Percentiles rank a stretch among this genome's conserved stretches.
These are phyloP conservation scores for Strigamia transsilvanica DNA, from an alignment of 2,888 invertebrate species.

Conservation along the genomic window DNA sequence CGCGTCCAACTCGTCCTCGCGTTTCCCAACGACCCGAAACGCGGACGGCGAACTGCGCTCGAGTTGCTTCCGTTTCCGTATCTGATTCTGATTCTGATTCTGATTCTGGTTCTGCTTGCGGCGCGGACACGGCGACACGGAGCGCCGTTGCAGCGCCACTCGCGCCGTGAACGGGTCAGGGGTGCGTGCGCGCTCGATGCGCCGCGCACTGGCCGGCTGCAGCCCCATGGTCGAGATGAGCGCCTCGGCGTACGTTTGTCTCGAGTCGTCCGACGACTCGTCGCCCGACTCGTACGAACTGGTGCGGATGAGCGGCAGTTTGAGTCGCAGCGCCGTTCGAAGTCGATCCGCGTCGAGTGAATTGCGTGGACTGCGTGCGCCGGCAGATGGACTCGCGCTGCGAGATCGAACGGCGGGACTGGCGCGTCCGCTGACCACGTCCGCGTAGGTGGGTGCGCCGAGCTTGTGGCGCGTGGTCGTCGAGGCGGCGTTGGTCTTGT, in stretches of 20 bases:
- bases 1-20: neutral
- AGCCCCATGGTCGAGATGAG: constrained; percentile 50
- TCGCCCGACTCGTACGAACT: constrained; percentile 26
- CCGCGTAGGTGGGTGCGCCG: constrained; percentile 72
- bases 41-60: neutral
- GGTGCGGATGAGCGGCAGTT: neutral
- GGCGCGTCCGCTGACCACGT: constrained; percentile 74
- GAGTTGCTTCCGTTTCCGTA: no score
- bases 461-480: no score
- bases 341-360: neutral
- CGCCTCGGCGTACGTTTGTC: constrained; percentile 48
- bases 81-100: no score
- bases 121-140: constrained; percentile 20
- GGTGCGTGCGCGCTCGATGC: neutral
- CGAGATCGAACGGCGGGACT: constrained; percentile 60
- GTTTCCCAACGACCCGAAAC: neutral
- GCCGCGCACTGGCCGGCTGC: constrained; percentile 15
- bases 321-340: neutral
- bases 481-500: neutral
- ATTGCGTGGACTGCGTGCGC: neutral
- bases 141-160: neutral
- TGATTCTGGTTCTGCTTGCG: no score
- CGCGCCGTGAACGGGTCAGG: neutral
- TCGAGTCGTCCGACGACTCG: constrained; percentile 4
- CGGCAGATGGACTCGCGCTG: neutral